These are phyloP conservation scores for Cephus spinipes DNA, from an alignment of 2,888 invertebrate species.

Conservation along the genomic window DNA sequence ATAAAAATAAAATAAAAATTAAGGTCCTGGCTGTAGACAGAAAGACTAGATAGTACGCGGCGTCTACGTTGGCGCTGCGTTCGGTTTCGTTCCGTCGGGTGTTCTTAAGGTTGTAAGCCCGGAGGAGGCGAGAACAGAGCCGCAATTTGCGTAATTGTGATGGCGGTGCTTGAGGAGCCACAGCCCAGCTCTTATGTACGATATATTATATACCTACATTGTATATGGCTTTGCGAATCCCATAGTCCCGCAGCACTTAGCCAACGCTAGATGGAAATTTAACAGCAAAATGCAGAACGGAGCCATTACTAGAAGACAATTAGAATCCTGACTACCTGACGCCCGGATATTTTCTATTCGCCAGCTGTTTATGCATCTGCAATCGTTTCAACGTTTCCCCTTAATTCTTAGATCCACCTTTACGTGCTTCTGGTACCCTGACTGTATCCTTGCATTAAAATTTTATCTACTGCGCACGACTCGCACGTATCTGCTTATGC, in stretches of 20 bases:
- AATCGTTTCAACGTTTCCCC: background rate
- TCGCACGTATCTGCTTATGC: background rate
- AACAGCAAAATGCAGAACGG: conserved; percentile 29
- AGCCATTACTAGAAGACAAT: background rate
- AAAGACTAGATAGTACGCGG: background rate
- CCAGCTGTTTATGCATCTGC: conserved; percentile 13
- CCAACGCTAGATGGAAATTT: conserved; percentile 41
- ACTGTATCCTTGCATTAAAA: background rate
- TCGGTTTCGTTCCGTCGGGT: background rate
- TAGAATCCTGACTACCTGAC: background rate
- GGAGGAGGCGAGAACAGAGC: conserved; percentile 60
- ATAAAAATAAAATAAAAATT: conserved; percentile 16
- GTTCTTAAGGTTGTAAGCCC: conserved; percentile 34
- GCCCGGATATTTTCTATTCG: conserved; percentile 18
- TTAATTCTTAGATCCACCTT: background rate
- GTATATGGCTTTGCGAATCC: background rate
- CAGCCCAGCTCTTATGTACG: background rate
- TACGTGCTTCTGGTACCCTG: background rate
- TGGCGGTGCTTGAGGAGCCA: conserved; percentile 39
- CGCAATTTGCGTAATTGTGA: conserved; percentile 64
- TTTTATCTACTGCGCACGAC: background rate
- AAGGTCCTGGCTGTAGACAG: conserved; percentile 7
- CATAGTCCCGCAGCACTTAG: conserved; percentile 6
- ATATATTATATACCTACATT: background rate
- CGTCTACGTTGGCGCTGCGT: background rate